Evolutionary conservation across 2,888 invertebrate species (phyloP), one percentile per base, ranked within the genome.

Genomic region (Sarcophaga variegata): DNA sequence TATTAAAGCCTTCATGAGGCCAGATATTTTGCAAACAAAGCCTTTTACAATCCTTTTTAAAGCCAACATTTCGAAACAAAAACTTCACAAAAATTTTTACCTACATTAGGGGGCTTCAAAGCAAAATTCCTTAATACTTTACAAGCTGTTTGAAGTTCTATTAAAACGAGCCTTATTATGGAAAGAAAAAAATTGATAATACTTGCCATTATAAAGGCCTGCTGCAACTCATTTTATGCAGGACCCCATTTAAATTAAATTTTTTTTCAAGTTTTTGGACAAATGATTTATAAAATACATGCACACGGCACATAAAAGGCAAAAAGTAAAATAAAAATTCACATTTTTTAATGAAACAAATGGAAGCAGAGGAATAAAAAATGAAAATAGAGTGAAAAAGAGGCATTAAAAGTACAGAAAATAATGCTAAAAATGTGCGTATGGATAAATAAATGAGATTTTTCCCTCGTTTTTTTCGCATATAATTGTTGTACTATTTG

Each of bases 401-500:
- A 2, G 37, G 37, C 8, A 10, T 37, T 37, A 37, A 64, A 66
- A 63, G 17, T 54, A 17, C 14, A 64, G n/a, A 76, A 60, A 69
- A 71, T 75, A 75, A 63, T 85, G 72, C 85, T 88, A 83, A 83
- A 88, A 88, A 83, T 83, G 59, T 87, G 85, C 85, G 85, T 83
- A 85, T 75, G 72, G 78, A 74, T 54, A 85, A 88, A 83, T 83
- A 88, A 88, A 88, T 83, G 85, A 85, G 83, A 66, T 66, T 81
- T 66, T 67, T 66, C 49, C 12, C 10, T 62, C n/a, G 10, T 17
- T 20, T 62, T 20, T 22, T 20, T 62, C 11, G n/a, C n/a, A 62
- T 62, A n/a, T 20, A 62, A 11, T 17, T 72, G 27, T 54, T 71
- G 25, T 37, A 37, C 37, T 37, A 37, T 37, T 37, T 37, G 37